Evolutionary conservation across 2,888 invertebrate species (phyloP), one percentile per base, ranked within the genome.

Genomic region (Hirtodrosophila histrioides): DNA sequence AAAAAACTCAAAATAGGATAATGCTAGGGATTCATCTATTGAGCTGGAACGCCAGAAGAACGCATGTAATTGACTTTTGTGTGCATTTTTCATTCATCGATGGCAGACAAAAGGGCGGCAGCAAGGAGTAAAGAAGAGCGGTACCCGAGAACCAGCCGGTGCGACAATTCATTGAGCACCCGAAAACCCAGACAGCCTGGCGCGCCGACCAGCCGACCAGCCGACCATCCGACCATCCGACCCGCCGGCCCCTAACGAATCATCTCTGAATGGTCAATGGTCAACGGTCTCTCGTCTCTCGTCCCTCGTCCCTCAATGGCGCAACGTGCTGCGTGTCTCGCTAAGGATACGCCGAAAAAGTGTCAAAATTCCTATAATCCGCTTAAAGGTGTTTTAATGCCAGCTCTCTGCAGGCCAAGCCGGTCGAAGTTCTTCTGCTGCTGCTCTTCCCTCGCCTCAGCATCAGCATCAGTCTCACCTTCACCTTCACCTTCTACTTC

Each of bases 51-150:
- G 72, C 44, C 63, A 65, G 65, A 65, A 78, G 78, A 86, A 82
- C 77, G 70, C 78, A 80, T 78, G 84, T 90, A 90, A 89, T 89
- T 89, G 90, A 90, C 89, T 89, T 89, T 89, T 88, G 86, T 83
- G 56, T 70, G 65, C 67, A 74, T 72, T 73, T 78, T 66, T 76
- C 88, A 86, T 83, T 78, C 69, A 75, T 75, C 60, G 69, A 58
- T 56, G 44, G 36, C 61, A 63, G 53, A 70, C 58, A 65, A 74
- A 51, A 60, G 61, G 46, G 39, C 57, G 40, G 56, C 51, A 57
- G 53, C 48, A 60, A 64, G 71, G 67, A 73, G 66, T 56, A 45
- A 58, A 45, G 57, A 40, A 37, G 33, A 43, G 41, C 39, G 29
- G 65, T 49, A 36, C 11, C 35, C 39, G 36, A 36, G 39, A 11